Evolutionary conservation across 2,888 invertebrate species (phyloP), one percentile per base, ranked within the genome.

Genomic region (Dynastes grantii): DNA sequence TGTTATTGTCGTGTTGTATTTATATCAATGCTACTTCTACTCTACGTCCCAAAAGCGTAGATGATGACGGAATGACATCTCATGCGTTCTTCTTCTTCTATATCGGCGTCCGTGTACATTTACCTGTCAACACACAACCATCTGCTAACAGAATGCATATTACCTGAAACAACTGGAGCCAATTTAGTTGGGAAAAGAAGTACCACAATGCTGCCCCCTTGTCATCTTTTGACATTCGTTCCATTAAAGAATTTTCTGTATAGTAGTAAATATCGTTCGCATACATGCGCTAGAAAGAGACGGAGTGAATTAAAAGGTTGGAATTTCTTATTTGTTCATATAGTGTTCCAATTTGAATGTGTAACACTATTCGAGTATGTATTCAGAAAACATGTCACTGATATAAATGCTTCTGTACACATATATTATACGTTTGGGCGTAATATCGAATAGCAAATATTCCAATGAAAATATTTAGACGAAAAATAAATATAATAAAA

Each of bases 121-220:
- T 85, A 84, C 84, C 86, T 86, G 86, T 85, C 86, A 86, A 83
- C 84, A 81, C 78, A 81, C 45, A 45, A 45, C 80, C 85, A 84
- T 85, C 86, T 84, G 84, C 84, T 79, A 79, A 80, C 82, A 82
- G 80, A 84, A 83, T 80, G 76, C 80, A 78, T 81, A 83, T 84
- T 86, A 85, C 85, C 86, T 87, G 86, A 87, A 87, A 87, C 87
- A 87, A 87, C 86, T 87, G 87, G 84, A 83, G 87, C 87, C 86
- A 87, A 87, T 87, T 87, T 86, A 77, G 81, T 81, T 82, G 83
- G 84, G 85, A 83, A 84, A 80, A 80, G 80, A 76, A 76, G 77
- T 80, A 45, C 78, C 81, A 81, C 82, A 81, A 81, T 82, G 80
- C 51, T 78, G 81, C 83, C 81, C 68, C 85, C 84, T 83, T 85